Evolutionary conservation across 2,888 invertebrate species (phyloP).

Genomic region (Heliconius erato): DNA sequence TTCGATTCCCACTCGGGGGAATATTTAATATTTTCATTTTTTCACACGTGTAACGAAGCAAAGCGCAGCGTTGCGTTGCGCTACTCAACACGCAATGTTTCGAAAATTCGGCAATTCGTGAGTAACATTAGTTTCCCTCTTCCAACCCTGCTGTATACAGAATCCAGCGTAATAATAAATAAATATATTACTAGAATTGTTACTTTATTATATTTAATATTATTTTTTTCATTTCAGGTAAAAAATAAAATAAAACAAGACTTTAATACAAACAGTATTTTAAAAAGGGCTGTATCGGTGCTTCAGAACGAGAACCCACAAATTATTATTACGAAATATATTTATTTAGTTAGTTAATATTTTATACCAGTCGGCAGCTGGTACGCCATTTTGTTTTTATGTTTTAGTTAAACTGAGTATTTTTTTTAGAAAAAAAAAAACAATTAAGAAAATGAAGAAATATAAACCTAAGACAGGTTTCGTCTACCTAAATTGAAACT

Average conservation of each 20-base stretch:
- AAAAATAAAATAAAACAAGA: background rate
- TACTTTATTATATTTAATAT: background rate
- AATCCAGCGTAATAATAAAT: too few species aligned
- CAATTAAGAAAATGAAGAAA: background rate
- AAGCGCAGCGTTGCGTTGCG: background rate
- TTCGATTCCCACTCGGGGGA: background rate
- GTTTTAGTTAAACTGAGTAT: slow-evolving; percentile 13
- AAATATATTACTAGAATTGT: too few species aligned
- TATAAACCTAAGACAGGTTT: too few species aligned
- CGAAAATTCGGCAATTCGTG: background rate
- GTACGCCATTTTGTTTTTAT: slow-evolving; percentile 31
- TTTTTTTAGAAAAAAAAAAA: background rate
- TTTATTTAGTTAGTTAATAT: slow-evolving; percentile 24
- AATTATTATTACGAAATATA: slow-evolving; percentile 18
- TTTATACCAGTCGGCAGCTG: slow-evolving; percentile 17
- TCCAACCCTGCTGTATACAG: background rate
- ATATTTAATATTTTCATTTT: background rate
- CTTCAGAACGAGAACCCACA: slow-evolving; percentile 21
- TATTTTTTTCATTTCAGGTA: background rate
- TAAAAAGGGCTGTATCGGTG: slow-evolving; percentile 13
- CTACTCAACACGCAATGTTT: background rate
- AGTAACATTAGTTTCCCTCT: background rate
- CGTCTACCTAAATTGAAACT: too few species aligned
- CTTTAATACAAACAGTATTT: slow-evolving; percentile 20
- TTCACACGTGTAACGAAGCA: background rate